Conservation (phyloP, 2,888 invertebrate genomes). For the Parthenolecanium corni region DNA sequence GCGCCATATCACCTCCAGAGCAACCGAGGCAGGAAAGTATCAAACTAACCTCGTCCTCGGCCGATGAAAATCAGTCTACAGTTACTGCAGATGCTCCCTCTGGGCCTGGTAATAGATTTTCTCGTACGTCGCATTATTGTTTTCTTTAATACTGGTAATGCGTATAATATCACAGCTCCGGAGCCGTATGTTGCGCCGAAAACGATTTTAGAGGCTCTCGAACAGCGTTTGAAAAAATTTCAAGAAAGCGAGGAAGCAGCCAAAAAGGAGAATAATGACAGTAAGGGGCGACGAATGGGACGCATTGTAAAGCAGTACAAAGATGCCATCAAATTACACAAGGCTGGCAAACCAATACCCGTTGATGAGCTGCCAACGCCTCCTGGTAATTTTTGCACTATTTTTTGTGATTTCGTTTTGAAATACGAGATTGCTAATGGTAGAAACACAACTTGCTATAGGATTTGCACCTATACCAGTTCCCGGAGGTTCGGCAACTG, state of each 20-base stretch:
- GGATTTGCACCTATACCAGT: not conserved
- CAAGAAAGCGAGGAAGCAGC: slow-evolving; percentile 61
- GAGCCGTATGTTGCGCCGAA: slow-evolving; percentile 36
- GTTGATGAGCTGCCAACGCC: slow-evolving; percentile 77
- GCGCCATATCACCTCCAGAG: not conserved
- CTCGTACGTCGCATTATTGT: not conserved
- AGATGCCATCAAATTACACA: slow-evolving; percentile 67
- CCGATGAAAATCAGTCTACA: slow-evolving; percentile 18
- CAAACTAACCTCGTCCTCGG: not conserved
- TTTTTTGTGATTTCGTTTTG: not conserved
- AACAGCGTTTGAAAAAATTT: slow-evolving; percentile 72
- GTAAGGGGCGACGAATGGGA: slow-evolving; percentile 78
- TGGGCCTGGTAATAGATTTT: not conserved
- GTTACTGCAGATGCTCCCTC: slow-evolving; percentile 32
- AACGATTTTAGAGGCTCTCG: slow-evolving; percentile 59
- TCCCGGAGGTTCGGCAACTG: not conserved
- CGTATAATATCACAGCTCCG: not conserved
- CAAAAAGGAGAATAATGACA: slow-evolving; percentile 63
- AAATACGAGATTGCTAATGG: not conserved
- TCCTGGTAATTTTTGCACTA: slow-evolving; percentile 46
- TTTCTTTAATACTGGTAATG: not conserved
- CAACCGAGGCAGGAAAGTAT: slow-evolving; percentile 1
- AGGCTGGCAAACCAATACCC: slow-evolving; percentile 60
- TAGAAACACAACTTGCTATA: not conserved
- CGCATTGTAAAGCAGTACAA: slow-evolving; percentile 88